These are phyloP conservation scores for Lithosia quadra DNA, from an alignment of 2,888 invertebrate genomes.

Conservation along the genomic window DNA sequence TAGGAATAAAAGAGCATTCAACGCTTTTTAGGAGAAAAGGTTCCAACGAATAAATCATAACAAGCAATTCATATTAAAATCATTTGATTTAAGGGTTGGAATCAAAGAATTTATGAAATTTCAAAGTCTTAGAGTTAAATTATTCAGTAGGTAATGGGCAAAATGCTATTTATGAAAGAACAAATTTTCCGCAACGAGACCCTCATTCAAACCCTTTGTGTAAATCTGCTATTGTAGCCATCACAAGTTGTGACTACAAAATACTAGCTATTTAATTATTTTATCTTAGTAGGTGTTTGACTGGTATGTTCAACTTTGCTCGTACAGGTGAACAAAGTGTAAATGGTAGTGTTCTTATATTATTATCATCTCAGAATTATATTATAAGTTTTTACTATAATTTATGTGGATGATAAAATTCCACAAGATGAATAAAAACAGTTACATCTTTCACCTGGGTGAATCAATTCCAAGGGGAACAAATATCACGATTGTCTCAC, in stretches of 20 bases:
- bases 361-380: too few relatives aligned
- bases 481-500: too few relatives aligned
- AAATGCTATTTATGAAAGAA: neutral
- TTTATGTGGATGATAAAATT: too few relatives aligned
- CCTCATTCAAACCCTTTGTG: neutral
- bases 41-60: neutral
- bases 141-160: neutral
- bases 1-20: neutral
- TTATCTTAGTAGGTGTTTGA: neutral
- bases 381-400: too few relatives aligned
- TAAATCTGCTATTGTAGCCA: neutral
- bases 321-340: too few relatives aligned
- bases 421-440: too few relatives aligned
- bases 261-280: neutral
- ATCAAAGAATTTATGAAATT: slow-evolving; percentile 10
- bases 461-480: too few relatives aligned
- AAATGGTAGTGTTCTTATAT: too few relatives aligned
- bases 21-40: neutral
- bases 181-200: neutral
- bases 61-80: slow-evolving; percentile 12
- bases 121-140: neutral
- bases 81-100: slow-evolving; percentile 5
- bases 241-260: neutral
- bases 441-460: too few relatives aligned
- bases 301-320: too few relatives aligned